These are phyloP conservation scores for Potorous gilbertii DNA, from an alignment of 2,797 vertebrate genomes.

Conservation along the genomic window DNA sequence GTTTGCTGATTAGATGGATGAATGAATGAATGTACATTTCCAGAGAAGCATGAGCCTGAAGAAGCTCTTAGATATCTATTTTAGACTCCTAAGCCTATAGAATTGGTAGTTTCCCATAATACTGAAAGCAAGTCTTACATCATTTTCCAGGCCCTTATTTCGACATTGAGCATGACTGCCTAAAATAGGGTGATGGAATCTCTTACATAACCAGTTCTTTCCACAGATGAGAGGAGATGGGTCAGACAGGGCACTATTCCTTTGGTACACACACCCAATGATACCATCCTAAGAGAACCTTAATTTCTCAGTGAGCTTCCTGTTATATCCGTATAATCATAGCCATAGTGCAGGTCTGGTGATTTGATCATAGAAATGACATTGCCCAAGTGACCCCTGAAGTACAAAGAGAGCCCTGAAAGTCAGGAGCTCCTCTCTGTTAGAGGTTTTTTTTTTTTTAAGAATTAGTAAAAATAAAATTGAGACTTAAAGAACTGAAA, in stretches of 20 bases:
- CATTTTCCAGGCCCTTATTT: neutral
- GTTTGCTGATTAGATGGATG: neutral
- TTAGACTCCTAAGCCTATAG: neutral
- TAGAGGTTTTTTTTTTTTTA: neutral
- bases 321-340: neutral
- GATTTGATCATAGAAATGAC: neutral
- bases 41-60: neutral
- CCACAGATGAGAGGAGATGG: neutral
- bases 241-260: neutral
- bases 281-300: neutral
- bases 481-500: neutral
- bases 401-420: neutral
- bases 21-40: neutral
- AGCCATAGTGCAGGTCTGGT: neutral
- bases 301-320: neutral
- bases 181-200: slow-evolving; percentile 26
- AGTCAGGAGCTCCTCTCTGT: neutral
- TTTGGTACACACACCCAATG: neutral
- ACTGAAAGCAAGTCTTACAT: neutral
- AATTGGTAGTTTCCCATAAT: slow-evolving; percentile 8
- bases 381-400: neutral
- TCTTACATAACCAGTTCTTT: neutral
- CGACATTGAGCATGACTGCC: neutral
- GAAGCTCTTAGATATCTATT: neutral
- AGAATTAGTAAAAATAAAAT: neutral